phyloP scores from a whole-genome alignment of 2,888 invertebrate species.

The Tiliacea aurago region DNA sequence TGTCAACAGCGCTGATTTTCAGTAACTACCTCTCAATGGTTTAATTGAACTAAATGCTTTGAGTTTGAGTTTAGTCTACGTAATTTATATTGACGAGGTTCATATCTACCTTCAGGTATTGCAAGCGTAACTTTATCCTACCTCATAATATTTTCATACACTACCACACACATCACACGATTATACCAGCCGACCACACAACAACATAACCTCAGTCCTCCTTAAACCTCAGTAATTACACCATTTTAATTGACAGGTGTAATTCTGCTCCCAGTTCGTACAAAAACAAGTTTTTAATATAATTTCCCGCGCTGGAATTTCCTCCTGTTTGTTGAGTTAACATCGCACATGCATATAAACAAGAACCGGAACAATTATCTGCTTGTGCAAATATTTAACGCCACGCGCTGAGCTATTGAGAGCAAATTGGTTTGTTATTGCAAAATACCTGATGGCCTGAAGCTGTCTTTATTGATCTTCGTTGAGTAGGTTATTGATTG shows the following conservation, averaged over 20 bases:
- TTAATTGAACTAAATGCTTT: too few species aligned
- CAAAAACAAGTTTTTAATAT: conserved; percentile 43
- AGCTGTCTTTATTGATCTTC: neutral
- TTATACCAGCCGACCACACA: neutral
- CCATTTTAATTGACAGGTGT: conserved; percentile 30
- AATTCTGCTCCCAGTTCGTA: conserved; percentile 13
- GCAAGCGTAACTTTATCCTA: neutral
- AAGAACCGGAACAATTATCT: conserved; percentile 42
- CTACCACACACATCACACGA: neutral
- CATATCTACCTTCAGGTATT: neutral
- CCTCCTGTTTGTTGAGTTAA: conserved; percentile 27
- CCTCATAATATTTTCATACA: neutral
- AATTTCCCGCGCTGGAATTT: conserved; percentile 32
- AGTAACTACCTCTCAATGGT: too few species aligned
- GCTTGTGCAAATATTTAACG: conserved; percentile 26
- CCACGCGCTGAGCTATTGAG: neutral
- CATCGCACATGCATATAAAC: conserved; percentile 17
- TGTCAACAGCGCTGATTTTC: too few species aligned
- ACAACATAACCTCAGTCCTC: conserved; percentile 9
- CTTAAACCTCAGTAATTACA: conserved; percentile 27
- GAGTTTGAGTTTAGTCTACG: too few species aligned
- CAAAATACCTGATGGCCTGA: neutral
- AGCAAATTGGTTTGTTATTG: conserved; percentile 13
- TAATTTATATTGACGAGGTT: neutral
- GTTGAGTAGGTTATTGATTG: neutral